These are phyloP conservation scores for Chorisops tibialis DNA, from an alignment of 2,888 invertebrate species.

Conservation along the genomic window DNA sequence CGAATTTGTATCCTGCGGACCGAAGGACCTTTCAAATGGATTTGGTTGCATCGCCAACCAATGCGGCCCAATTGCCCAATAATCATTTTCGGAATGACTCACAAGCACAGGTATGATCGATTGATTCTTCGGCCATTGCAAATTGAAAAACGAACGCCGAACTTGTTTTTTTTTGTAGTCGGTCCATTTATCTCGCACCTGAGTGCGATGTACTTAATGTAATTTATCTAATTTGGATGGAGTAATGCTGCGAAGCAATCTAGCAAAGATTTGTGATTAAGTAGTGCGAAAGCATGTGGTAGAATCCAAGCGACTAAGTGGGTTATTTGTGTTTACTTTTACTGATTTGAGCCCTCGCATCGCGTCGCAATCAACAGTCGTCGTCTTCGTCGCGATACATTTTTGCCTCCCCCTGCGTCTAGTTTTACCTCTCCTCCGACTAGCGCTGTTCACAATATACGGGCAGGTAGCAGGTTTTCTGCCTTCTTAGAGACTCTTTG, in stretches of 20 bases:
- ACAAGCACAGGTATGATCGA: conserved; percentile 31
- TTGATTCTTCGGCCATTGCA: not conserved
- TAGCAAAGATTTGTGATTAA: not conserved
- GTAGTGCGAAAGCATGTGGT: not conserved
- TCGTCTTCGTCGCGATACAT: conserved; percentile 17
- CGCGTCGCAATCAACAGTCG: conserved; percentile 6
- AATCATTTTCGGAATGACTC: conserved; percentile 52
- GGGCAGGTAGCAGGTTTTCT: conserved; percentile 21
- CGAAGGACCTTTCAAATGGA: conserved; percentile 42
- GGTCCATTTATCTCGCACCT: not conserved
- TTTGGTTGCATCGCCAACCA: conserved; percentile 46
- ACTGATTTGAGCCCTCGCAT: not conserved
- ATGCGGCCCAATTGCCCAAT: conserved; percentile 50
- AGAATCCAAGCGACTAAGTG: conserved; percentile 2
- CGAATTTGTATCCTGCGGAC: not conserved
- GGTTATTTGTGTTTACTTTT: conserved; percentile 23
- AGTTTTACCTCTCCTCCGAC: not conserved
- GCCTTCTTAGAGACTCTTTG: conserved; percentile 9
- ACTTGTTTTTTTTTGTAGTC: not conserved
- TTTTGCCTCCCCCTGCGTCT: not conserved
- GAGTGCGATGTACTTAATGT: not conserved
- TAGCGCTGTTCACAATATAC: not conserved
- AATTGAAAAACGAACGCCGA: not conserved
- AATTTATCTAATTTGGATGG: not conserved
- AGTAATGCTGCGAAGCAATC: not conserved